Evolutionary conservation across 2,797 vertebrate genomes (phyloP), one percentile per base, ranked within the genome.

Genomic region (Orestias chungarensis): DNA sequence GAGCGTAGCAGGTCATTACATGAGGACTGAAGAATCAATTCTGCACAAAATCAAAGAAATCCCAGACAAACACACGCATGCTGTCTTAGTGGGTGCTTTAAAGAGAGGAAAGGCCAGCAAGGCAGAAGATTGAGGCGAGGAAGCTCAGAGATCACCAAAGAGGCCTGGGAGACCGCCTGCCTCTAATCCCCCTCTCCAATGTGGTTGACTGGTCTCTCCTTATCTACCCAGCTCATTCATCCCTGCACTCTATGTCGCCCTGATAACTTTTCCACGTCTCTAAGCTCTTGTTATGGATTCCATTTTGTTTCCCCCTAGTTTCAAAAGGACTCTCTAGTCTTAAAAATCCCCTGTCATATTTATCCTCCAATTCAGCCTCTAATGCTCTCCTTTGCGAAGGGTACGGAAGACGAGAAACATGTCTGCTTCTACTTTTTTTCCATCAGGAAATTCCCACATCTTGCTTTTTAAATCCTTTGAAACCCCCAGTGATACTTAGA

Each of bases 231-330:
- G 46, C 44, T 67, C 66, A 42, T 49, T 68, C 38, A 47, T 31
- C 46, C 20, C 33, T 23, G 68, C 50, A 67, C 73, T 66, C 27
- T 4, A 43, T 15, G 62, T 76, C 75, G 71, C 73, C 69, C 62
- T 5, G 3, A 68, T 25, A 68, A 77, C 73, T 74, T 69, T 68
- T 59, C 66, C 31, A 44, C 18, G 76, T 88, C 89, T 86, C 89
- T 61, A 33, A 50, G 85, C 87, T 69, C 88, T 91, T 82, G 78
- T 91, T 89, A 88, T 66, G 68, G 70, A 80, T 72, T 84, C 65
- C 29, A 68, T 62, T 55, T 42, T 1, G 31, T 69, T 76, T 79
- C 74, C 70, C 35, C 49, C 64, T 40, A n/a, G 62, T 66, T 81
- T 71, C 29, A 55, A 68, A 72, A 80, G 54, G 27, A 52, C 17